Percentiles rank a stretch among this genome's conserved stretches.
These are phyloP conservation scores for Rotaria magnacalcarata DNA, from an alignment of 2,888 invertebrate genomes.

Conservation along the genomic window DNA sequence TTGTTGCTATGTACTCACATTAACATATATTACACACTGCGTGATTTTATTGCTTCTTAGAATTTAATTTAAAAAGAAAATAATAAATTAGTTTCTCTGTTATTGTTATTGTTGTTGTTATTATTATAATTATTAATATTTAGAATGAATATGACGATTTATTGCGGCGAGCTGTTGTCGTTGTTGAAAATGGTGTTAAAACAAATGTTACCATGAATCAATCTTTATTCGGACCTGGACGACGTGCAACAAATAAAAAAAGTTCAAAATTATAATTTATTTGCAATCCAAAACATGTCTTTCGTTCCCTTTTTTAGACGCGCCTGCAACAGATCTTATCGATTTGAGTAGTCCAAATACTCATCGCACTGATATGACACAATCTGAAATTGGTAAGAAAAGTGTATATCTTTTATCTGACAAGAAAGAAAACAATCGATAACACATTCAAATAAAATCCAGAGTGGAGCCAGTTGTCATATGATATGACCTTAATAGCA, in stretches of 20 bases:
- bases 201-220: background rate
- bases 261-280: background rate
- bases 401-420: too few relatives aligned
- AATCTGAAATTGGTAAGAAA: background rate
- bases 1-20: background rate
- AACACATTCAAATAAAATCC: too few relatives aligned
- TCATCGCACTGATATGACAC: background rate
- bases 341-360: background rate
- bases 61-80: background rate
- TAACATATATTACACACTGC: background rate
- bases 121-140: conserved; percentile 47
- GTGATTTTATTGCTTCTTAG: background rate
- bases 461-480: too few relatives aligned
- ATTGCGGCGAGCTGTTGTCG: conserved; percentile 55
- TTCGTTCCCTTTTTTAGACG: background rate
- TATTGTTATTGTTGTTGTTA: background rate
- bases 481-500: too few relatives aligned
- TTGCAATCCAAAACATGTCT: background rate
- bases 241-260: background rate
- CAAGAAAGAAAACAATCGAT: too few relatives aligned
- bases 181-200: conserved; percentile 42
- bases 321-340: background rate
- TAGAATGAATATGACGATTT: conserved; percentile 58
- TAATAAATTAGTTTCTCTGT: too few relatives aligned
- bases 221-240: background rate